Conservation (phyloP, 2,888 invertebrate genomes). For the Piscicola geometra region DNA sequence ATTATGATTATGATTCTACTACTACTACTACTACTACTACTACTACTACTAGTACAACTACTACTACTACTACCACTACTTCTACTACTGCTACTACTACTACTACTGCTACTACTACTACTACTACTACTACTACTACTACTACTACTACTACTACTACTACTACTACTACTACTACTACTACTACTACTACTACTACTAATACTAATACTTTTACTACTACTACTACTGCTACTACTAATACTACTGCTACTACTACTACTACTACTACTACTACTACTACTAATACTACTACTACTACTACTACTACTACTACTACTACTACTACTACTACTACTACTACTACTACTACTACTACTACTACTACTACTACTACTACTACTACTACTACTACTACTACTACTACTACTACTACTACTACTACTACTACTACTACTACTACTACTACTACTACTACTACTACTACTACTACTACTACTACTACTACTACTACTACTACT, state of each 20-base stretch:
- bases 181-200: too few relatives aligned
- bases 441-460: slow-evolving; percentile 11
- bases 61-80: too few relatives aligned
- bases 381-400: slow-evolving; percentile 8
- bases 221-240: too few relatives aligned
- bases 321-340: not conserved
- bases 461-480: slow-evolving; percentile 13
- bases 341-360: not conserved
- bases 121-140: slow-evolving; percentile 1
- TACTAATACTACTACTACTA: too few relatives aligned
- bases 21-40: too few relatives aligned
- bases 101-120: too few relatives aligned
- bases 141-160: slow-evolving; percentile 11
- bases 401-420: slow-evolving; percentile 13
- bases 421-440: slow-evolving; percentile 11
- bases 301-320: not conserved
- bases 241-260: too few relatives aligned
- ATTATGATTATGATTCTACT: too few relatives aligned
- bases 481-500: slow-evolving; percentile 11
- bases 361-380: slow-evolving; percentile 8
- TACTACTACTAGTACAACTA: too few relatives aligned
- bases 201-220: too few relatives aligned
- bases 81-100: too few relatives aligned
- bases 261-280: too few relatives aligned
- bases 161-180: slow-evolving; percentile 7